Evolutionary conservation across 2,113 vertebrate species (phyloP).

Genomic region (Sisor rabdophorus): DNA sequence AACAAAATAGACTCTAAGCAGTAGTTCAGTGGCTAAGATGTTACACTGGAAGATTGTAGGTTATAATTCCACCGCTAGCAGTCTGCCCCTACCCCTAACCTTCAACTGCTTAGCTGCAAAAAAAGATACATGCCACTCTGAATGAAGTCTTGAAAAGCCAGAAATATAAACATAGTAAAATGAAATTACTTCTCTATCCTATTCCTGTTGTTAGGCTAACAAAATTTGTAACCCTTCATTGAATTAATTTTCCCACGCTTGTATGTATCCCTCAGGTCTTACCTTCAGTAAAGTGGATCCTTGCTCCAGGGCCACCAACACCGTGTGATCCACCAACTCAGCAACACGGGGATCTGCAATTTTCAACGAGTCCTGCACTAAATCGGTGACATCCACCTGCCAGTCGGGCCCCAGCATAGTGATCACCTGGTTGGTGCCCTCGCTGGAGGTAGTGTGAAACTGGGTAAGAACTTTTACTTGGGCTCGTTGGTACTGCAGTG

Average conservation of each 20-base stretch:
- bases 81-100: no score
- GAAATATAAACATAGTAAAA: neutral
- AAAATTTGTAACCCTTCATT: neutral
- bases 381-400: conserved; percentile 95
- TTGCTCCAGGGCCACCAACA: conserved; percentile 84
- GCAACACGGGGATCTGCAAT: conserved; percentile 85
- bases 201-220: neutral
- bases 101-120: no score
- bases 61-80: no score
- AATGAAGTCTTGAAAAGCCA: no score
- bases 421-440: conserved; percentile 90
- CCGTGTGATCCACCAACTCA: conserved; percentile 85
- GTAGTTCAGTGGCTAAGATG: no score
- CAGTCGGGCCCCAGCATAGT: conserved; percentile 97
- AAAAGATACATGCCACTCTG: no score
- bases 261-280: conserved; percentile 15
- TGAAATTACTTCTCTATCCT: neutral
- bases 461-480: conserved; percentile 92
- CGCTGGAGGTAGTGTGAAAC: conserved; percentile 91
- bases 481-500: conserved; percentile 92
- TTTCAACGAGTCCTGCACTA: conserved; percentile 91
- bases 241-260: neutral
- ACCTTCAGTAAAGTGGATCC: conserved; percentile 91
- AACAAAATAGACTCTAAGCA: no score
- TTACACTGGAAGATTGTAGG: no score